These are phyloP conservation scores for Falco peregrinus DNA, from an alignment of 2,797 vertebrate species.

Conservation along the genomic window DNA sequence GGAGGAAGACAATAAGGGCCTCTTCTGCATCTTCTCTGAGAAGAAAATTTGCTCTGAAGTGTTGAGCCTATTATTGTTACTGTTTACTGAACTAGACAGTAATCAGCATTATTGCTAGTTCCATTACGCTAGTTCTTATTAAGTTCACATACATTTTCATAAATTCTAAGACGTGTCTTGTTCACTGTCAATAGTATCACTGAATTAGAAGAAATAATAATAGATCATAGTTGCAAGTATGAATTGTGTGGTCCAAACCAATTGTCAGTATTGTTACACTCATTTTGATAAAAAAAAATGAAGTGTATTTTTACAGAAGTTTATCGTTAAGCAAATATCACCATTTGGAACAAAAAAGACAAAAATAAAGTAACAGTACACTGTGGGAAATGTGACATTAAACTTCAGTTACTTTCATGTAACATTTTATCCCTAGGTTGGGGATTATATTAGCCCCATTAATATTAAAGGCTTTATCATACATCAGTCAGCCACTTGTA, in stretches of 20 bases:
- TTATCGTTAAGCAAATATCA: neutral
- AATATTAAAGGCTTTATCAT: neutral
- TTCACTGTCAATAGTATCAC: neutral
- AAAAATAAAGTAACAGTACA: neutral
- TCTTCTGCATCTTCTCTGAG: neutral
- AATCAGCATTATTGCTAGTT: neutral
- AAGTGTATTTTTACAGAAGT: neutral
- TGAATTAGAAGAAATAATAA: neutral
- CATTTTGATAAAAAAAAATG: neutral
- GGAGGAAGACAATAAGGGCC: neutral
- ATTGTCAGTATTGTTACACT: neutral
- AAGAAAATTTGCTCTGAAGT: neutral
- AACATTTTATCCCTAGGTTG: neutral
- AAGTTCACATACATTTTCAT: neutral
- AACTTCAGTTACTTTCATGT: neutral
- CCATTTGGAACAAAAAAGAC: neutral
- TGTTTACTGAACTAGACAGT: neutral
- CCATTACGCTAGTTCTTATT: neutral
- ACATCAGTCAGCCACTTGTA: neutral
- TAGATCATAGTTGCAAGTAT: neutral
- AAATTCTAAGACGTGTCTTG: neutral
- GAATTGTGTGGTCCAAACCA: neutral
- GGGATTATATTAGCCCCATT: neutral
- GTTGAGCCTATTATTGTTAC: neutral
- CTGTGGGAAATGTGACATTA: neutral